Base-by-base conservation (phyloP, 1,140 invertebrate genomes). In the Dreissena polymorpha region DNA sequence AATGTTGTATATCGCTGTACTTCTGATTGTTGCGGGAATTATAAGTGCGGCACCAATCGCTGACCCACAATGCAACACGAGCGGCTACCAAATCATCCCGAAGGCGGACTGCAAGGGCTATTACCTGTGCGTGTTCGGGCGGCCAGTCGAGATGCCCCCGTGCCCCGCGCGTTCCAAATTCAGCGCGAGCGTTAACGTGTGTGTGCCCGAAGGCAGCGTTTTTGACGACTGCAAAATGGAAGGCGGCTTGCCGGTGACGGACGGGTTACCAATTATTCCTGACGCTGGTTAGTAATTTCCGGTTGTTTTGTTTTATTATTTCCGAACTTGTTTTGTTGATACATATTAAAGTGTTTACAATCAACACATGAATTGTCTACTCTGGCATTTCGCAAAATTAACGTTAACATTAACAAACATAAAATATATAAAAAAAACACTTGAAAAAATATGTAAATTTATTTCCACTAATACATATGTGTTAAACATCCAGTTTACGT, bases 21-120 rank as follows among this genome's bases (percentile, higher is more conserved):
- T 39, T 39, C 39, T 39, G 8, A 39, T 2, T 39, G 39, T 39
- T 2, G 60, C 60, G 18, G 60, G 18, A 25, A 2, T 63, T 5
- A 25, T 63, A 10, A 25, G 60, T 7, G 18, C 18, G 18, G 60
- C 23, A 5, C 60, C 18, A 2, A 10, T 25, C 60, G 23, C 39
- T 10, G 18, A 70, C 3, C n/a, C 27, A 10, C 16, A 73, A 13
- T 73, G 70, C 49, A 51, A 49, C n/a, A 18, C 70, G 21, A 50
- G 70, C 10, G 39, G n/a, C n/a, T 49, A 51, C 3, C 21, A 73
- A 18, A 39, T 73, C 25, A 73, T 73, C 70, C 29, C 29, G 27
- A 73, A 73, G 70, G 70, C 25, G 21, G 70, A 73, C 70, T 73
- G 70, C 27, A 23, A 7, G 10, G 70, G 70, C 14, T 73, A 73